Conservation (phyloP, 2,888 invertebrate genomes). For the Craniophora ligustri region DNA sequence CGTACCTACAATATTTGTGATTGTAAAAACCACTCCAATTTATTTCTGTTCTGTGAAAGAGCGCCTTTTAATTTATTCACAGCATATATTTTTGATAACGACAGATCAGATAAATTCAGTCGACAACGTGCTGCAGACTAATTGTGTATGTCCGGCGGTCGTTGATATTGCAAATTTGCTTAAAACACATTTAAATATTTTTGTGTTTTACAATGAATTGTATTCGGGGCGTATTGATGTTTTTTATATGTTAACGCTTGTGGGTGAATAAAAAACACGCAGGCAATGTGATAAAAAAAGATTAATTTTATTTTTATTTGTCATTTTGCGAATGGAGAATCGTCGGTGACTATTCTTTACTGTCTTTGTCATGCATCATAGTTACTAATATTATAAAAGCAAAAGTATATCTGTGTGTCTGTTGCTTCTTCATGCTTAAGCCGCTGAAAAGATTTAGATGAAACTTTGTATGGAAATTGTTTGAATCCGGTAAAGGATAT, state of each 20-base stretch:
- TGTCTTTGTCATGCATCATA: too few relatives aligned
- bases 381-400: too few relatives aligned
- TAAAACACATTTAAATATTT: conserved; percentile 5
- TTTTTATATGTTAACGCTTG: background rate
- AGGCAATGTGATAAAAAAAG: too few relatives aligned
- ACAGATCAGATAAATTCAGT: conserved; percentile 37
- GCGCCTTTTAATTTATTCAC: conserved; percentile 51
- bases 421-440: too few relatives aligned
- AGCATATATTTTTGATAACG: conserved; percentile 40
- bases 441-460: too few relatives aligned
- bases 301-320: too few relatives aligned
- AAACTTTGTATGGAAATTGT: too few relatives aligned
- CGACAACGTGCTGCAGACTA: conserved; percentile 36
- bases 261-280: too few relatives aligned
- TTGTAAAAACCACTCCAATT: conserved; percentile 39
- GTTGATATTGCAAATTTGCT: conserved; percentile 12
- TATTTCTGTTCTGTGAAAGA: conserved; percentile 36
- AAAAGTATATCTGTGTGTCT: too few relatives aligned
- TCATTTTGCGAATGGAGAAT: too few relatives aligned
- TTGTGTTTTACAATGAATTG: background rate
- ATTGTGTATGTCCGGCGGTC: conserved; percentile 29
- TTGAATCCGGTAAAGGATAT: too few relatives aligned
- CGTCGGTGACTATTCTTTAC: too few relatives aligned
- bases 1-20: conserved; percentile 8
- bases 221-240: background rate